These are phyloP conservation scores for Bucco capensis DNA, from an alignment of 2,113 vertebrate genomes.

Conservation along the genomic window DNA sequence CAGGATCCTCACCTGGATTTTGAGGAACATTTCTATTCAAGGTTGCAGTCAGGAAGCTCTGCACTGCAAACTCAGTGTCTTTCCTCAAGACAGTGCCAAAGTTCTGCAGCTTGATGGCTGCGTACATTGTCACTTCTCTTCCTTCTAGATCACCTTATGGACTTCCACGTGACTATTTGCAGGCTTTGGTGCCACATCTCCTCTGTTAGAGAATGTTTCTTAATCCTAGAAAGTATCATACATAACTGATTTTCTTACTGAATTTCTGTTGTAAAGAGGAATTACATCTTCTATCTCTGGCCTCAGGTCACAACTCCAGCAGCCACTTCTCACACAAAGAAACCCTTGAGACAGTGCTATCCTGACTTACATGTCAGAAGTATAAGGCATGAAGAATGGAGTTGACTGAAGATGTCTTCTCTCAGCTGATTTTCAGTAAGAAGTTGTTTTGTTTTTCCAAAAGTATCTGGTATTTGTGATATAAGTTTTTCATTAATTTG, in stretches of 20 bases:
- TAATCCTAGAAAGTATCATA: background rate
- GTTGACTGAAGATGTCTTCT: background rate
- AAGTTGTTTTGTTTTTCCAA: background rate
- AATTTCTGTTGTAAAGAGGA: background rate
- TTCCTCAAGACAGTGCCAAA: background rate
- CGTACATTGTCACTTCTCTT: background rate
- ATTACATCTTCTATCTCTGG: background rate
- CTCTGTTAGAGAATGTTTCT: background rate
- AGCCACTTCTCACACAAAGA: background rate
- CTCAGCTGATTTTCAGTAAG: background rate
- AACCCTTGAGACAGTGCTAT: background rate
- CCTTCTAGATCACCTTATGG: accelerated
- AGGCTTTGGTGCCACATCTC: background rate
- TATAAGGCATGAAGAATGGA: background rate
- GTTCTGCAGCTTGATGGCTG: background rate
- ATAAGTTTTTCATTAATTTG: background rate
- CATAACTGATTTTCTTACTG: background rate
- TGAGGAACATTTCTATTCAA: background rate
- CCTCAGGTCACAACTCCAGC: background rate
- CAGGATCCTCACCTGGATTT: background rate
- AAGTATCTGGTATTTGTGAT: background rate
- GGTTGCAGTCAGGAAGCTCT: background rate
- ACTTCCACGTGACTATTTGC: background rate
- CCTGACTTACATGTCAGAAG: background rate
- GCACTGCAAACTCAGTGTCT: background rate